phyloP scores from a whole-genome alignment of 2,797 vertebrate genomes.

The Cyclura pinguis region DNA sequence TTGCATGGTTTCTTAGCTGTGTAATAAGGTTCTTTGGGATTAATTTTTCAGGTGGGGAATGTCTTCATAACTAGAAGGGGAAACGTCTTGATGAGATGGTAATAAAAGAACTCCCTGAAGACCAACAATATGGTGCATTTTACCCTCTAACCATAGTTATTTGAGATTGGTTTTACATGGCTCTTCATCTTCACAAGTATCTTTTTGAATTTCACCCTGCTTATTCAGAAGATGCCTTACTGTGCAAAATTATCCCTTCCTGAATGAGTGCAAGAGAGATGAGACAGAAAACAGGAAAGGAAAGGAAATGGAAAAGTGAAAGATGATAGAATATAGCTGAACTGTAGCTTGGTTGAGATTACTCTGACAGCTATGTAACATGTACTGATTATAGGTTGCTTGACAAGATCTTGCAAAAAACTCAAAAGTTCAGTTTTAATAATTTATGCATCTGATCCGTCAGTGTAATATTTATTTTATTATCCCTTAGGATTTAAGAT shows the following conservation, averaged over 20 bases:
- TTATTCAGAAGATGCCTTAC: slow-evolving; percentile 45
- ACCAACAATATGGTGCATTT: slow-evolving; percentile 49
- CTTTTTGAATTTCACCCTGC: slow-evolving; percentile 49
- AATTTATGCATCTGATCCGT: too few species aligned
- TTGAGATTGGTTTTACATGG: slow-evolving; percentile 39
- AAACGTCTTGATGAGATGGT: slow-evolving; percentile 43
- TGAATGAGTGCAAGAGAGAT: slow-evolving; percentile 46
- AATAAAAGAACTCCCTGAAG: slow-evolving; percentile 53
- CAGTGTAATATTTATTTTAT: not conserved
- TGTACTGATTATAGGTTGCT: not conserved
- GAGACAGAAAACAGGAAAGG: slow-evolving; percentile 45
- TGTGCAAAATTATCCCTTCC: slow-evolving; percentile 62
- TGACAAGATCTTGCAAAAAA: rapidly evolving
- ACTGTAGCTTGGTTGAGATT: slow-evolving; percentile 35
- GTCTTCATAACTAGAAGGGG: slow-evolving; percentile 21
- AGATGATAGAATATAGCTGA: slow-evolving; percentile 47
- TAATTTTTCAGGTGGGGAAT: slow-evolving; percentile 34
- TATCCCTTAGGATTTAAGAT: not conserved
- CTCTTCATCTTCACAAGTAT: slow-evolving; percentile 44
- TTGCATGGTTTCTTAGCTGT: not conserved
- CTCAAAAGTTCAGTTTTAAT: not conserved
- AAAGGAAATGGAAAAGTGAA: slow-evolving; percentile 10
- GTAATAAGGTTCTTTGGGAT: slow-evolving; percentile 27
- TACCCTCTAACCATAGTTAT: slow-evolving; percentile 55
- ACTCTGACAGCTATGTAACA: not conserved